Percentiles rank a stretch among this genome's conserved stretches.
phyloP scores from a whole-genome alignment of 2,797 vertebrate species.

The Sardinella longiceps region DNA sequence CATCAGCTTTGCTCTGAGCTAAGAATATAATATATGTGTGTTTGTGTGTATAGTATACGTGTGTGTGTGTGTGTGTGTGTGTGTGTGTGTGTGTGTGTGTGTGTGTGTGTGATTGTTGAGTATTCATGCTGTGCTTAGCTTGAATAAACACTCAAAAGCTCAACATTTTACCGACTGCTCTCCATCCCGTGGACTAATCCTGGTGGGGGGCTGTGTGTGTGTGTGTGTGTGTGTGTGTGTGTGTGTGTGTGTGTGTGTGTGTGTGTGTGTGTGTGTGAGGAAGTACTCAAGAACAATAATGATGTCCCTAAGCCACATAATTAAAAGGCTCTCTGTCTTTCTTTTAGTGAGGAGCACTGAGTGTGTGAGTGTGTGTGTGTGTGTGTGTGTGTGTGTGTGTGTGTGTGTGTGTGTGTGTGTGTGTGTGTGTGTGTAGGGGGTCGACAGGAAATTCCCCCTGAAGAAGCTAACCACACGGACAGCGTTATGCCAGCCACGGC shows the following conservation, averaged over 20 bases:
- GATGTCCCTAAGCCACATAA: constrained; percentile 75
- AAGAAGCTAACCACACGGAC: constrained; percentile 73
- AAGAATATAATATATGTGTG: no score
- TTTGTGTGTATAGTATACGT: neutral
- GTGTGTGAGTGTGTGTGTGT: constrained; percentile 40
- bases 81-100: constrained; percentile 8
- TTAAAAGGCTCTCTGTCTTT: constrained; percentile 79
- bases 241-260: constrained; percentile 8
- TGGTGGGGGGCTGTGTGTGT: neutral
- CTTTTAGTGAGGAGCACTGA: constrained; percentile 59
- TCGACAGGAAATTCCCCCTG: constrained; percentile 82
- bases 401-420: constrained; percentile 19
- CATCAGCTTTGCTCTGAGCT: no score
- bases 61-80: neutral
- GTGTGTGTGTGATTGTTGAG: neutral
- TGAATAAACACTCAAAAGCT: constrained; percentile 10
- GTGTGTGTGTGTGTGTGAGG: constrained; percentile 58
- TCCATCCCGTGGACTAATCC: neutral
- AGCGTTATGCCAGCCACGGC: neutral
- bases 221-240: constrained; percentile 8
- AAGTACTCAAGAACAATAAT: constrained; percentile 83
- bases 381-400: constrained; percentile 59
- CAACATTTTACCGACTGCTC: neutral
- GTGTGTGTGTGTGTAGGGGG: constrained; percentile 1
- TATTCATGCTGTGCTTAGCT: neutral